Conservation (phyloP, 2,113 vertebrate species). For the Tenebrosternarchus preto region DNA sequence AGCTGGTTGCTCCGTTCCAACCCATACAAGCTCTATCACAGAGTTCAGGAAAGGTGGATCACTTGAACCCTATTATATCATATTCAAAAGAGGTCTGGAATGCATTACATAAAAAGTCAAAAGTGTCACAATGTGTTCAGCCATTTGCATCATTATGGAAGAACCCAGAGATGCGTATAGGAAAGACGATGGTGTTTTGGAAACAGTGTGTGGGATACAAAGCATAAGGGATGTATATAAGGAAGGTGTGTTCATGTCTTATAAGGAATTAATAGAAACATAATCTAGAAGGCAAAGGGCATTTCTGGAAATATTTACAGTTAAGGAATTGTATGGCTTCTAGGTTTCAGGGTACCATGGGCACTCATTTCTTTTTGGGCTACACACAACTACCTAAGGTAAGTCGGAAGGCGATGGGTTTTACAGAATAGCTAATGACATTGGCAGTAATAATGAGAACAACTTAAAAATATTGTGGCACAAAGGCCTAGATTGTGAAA, state of each 20-base stretch:
- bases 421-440: not conserved
- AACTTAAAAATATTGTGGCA: not conserved
- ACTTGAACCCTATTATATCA: not conserved
- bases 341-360: not conserved
- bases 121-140: not conserved
- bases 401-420: not conserved
- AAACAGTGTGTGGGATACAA: not conserved
- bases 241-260: not conserved
- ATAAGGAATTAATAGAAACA: not conserved
- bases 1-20: not conserved
- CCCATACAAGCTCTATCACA: not conserved
- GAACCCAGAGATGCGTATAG: not conserved
- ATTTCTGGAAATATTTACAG: not conserved
- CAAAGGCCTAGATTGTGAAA: too few relatives aligned
- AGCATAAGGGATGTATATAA: not conserved
- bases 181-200: not conserved
- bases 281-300: not conserved
- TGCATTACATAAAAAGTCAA: not conserved
- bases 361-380: not conserved
- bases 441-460: not conserved
- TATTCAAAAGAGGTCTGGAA: not conserved
- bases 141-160: not conserved
- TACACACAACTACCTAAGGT: not conserved
- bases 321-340: not conserved
- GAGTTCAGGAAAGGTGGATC: not conserved